Evolutionary conservation across 2,113 vertebrate genomes (phyloP).

Genomic region (Daboia siamensis): DNA sequence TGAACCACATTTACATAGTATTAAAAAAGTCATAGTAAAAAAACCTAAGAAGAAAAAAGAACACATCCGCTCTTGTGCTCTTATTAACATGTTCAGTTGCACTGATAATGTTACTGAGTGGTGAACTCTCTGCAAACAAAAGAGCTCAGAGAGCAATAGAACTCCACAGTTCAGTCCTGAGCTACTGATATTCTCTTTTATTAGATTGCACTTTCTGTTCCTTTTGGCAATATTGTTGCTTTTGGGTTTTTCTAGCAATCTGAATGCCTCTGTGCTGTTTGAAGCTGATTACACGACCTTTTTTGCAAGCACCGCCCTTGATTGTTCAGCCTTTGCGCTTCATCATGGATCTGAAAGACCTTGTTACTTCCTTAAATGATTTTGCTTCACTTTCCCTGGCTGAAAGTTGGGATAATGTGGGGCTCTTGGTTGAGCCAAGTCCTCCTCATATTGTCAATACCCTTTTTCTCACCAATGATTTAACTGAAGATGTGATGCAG

Average conservation of each 20-base stretch:
- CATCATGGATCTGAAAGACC: constrained; percentile 79
- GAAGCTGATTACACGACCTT: neutral
- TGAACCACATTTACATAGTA: neutral
- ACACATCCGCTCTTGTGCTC: neutral
- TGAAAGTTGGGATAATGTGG: constrained; percentile 95
- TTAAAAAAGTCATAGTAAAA: neutral
- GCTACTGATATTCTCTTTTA: neutral
- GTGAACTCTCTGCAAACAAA: neutral
- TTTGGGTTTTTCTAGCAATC: neutral
- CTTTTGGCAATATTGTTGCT: neutral
- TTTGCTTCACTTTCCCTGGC: constrained; percentile 86
- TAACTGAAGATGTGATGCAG: constrained; percentile 86
- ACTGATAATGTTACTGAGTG: neutral
- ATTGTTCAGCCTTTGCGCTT: neutral
- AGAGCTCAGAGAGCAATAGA: neutral
- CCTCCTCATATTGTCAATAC: constrained; percentile 76
- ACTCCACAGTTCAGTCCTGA: neutral
- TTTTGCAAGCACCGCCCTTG: neutral
- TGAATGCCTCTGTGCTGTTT: constrained; percentile 45
- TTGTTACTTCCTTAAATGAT: constrained; percentile 78
- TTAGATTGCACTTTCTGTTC: neutral
- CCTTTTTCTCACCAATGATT: constrained; percentile 88
- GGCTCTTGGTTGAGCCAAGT: constrained; percentile 88
- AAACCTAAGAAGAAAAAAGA: neutral
- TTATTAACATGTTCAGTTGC: neutral